Conservation (phyloP, 64 coral and sea anemone species). For the Pocillopora damicornis region DNA sequence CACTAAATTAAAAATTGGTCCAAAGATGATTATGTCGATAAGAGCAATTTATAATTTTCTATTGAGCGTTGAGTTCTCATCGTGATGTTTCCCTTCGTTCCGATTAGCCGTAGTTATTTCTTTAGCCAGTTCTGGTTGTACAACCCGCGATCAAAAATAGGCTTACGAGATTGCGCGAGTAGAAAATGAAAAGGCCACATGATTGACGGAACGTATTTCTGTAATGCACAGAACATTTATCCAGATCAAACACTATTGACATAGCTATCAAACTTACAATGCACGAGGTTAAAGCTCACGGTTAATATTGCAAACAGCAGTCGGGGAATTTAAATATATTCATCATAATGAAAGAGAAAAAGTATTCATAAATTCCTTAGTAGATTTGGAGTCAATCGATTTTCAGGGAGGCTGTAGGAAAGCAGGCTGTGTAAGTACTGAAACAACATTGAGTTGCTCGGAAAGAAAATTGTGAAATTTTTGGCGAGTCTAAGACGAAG, state of each 20-base stretch:
- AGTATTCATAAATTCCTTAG: constrained; percentile 11
- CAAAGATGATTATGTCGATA: too few species aligned
- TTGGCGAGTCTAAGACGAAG: too few species aligned
- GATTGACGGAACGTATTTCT: background rate
- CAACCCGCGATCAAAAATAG: background rate
- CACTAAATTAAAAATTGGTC: too few species aligned
- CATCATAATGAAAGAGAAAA: background rate
- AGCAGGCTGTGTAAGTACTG: background rate
- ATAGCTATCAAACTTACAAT: background rate
- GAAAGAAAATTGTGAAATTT: too few species aligned
- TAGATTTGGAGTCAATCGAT: background rate
- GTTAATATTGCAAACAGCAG: background rate
- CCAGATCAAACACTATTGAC: background rate
- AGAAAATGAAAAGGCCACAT: background rate
- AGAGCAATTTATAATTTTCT: too few species aligned
- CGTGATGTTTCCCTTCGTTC: too few species aligned
- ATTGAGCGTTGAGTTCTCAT: too few species aligned
- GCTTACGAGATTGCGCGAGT: background rate
- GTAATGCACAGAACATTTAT: background rate
- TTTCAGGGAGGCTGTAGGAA: background rate
- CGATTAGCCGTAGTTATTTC: too few species aligned
- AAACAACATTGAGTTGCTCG: too few species aligned
- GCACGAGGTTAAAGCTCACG: constrained; percentile 4
- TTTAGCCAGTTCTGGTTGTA: too few species aligned
- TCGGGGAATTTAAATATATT: background rate